Conservation (phyloP, 2,797 vertebrate species). For the Myiotriccus ornatus region DNA sequence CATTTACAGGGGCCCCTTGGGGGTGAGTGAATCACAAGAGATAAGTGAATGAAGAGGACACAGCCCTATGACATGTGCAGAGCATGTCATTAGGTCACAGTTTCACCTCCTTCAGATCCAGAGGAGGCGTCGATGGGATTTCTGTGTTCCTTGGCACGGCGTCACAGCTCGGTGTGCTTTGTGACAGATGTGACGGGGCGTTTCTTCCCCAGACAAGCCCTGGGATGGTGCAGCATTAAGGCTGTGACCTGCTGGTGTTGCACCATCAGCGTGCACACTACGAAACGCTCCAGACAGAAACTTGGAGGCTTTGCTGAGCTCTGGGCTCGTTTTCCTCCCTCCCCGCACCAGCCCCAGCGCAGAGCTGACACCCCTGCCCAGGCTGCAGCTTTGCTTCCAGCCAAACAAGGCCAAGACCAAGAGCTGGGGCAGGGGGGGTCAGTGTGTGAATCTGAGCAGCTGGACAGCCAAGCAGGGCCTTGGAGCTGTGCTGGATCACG, state of each 20-base stretch:
- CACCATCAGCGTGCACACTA: no score
- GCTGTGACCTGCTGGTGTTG: neutral
- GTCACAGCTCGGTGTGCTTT: neutral
- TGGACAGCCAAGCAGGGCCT: neutral
- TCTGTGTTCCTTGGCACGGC: neutral
- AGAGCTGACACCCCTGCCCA: neutral
- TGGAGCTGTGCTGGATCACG: neutral
- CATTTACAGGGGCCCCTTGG: neutral
- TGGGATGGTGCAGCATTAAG: rapidly evolving
- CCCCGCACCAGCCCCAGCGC: rapidly evolving
- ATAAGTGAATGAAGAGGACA: neutral
- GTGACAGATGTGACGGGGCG: neutral
- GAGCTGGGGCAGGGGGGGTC: neutral
- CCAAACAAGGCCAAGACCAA: rapidly evolving
- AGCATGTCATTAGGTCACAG: neutral
- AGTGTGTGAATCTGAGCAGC: neutral
- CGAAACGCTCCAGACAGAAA: neutral
- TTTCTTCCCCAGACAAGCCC: neutral
- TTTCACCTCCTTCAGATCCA: neutral
- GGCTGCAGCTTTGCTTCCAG: neutral
- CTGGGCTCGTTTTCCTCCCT: neutral
- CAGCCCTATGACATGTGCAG: neutral
- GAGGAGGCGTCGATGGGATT: neutral
- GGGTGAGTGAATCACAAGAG: neutral
- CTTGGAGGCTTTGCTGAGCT: neutral